Conservation (phyloP, 1,140 invertebrate genomes). For the Hypsibius dujardini region DNA sequence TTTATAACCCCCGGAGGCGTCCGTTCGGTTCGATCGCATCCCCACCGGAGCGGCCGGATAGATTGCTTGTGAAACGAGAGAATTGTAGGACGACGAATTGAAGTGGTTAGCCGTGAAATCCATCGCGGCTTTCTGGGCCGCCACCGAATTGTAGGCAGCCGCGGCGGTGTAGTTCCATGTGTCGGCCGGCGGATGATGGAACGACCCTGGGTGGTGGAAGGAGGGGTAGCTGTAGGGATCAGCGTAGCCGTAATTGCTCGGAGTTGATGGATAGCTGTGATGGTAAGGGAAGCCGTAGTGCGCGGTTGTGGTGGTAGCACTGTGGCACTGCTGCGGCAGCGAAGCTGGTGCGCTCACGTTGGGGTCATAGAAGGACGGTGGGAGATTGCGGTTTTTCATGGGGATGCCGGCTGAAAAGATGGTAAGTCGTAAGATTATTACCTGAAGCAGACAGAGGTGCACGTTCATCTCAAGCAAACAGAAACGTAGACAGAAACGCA, state of each 20-base stretch:
- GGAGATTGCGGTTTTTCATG: not conserved
- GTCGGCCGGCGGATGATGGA: not conserved
- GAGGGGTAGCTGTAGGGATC: conserved; percentile 1
- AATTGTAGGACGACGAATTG: conserved; percentile 1
- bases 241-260: not conserved
- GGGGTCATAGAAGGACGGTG: not conserved
- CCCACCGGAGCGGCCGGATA: not conserved
- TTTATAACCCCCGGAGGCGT: not conserved
- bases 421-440: too few species aligned
- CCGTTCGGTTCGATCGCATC: not conserved
- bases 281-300: not conserved
- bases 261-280: not conserved
- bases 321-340: not conserved
- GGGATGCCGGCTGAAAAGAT: not conserved
- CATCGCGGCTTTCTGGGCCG: not conserved
- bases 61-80: not conserved
- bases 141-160: not conserved
- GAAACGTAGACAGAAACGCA: too few species aligned
- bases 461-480: too few species aligned
- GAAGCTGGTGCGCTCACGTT: not conserved
- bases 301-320: too few species aligned
- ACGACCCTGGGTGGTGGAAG: not conserved
- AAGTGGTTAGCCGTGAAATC: conserved; percentile 9
- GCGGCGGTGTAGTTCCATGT: not conserved
- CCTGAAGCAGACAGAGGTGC: too few species aligned